Percentiles rank a stretch among this genome's conserved stretches.
phyloP scores from a whole-genome alignment of 2,113 vertebrate species.

The Prietella phreatophila region DNA sequence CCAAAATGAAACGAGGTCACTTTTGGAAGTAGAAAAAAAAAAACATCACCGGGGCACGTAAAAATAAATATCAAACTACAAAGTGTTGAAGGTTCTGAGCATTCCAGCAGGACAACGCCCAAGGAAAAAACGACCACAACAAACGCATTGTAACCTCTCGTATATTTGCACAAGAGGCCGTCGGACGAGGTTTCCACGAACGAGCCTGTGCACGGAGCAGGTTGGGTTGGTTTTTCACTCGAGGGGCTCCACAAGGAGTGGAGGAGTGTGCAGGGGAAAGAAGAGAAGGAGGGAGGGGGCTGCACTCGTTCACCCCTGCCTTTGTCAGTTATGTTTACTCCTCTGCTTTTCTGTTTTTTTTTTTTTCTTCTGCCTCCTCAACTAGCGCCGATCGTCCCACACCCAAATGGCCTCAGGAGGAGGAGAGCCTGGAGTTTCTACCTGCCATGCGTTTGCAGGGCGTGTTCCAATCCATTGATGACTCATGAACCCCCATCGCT shows the following conservation, averaged over 20 bases:
- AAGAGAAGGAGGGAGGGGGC: background rate
- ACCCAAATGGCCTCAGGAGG: constrained; percentile 21
- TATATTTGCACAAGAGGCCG: constrained; percentile 38
- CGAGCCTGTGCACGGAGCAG: constrained; percentile 48
- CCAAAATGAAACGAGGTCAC: background rate
- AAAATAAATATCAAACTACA: background rate
- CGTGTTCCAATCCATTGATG: constrained; percentile 38
- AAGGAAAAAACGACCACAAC: background rate
- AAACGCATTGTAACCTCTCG: constrained; percentile 40
- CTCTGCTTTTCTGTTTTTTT: background rate
- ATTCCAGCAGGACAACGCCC: background rate
- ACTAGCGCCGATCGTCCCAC: constrained; percentile 15
- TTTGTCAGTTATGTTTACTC: constrained; percentile 35
- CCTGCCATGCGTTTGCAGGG: constrained; percentile 38
- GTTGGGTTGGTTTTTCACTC: constrained; percentile 57
- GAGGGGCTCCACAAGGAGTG: constrained; percentile 32
- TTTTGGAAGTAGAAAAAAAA: background rate
- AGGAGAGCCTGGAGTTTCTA: constrained; percentile 24
- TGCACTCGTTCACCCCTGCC: constrained; percentile 32
- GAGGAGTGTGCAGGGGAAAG: background rate
- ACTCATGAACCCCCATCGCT: constrained; percentile 39
- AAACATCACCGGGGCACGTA: background rate
- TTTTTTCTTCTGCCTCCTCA: background rate
- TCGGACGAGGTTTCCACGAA: constrained; percentile 16
- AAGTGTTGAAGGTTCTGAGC: constrained; percentile 50